Percentiles rank a stretch among this genome's conserved stretches.
phyloP scores from a whole-genome alignment of 2,113 vertebrate genomes.

The Rhagologus leucostigma region DNA sequence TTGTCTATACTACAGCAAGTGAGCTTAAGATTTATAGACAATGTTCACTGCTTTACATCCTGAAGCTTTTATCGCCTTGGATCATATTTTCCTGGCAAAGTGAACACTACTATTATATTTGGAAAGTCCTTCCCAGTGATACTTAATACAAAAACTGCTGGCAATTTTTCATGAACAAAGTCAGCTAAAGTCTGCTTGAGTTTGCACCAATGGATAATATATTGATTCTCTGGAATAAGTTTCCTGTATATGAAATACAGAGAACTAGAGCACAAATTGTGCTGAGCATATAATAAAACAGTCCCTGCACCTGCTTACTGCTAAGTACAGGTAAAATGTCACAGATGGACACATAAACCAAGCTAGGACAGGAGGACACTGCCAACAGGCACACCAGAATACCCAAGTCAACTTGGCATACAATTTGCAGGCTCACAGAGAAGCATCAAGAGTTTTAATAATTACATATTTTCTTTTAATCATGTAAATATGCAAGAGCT shows the following conservation, averaged over 20 bases:
- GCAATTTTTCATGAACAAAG: not conserved
- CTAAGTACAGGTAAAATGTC: not conserved
- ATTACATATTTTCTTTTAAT: not conserved
- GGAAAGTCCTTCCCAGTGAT: not conserved
- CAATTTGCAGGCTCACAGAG: not conserved
- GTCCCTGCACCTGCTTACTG: not conserved
- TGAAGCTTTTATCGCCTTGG: not conserved
- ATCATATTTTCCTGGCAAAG: not conserved
- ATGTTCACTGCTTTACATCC: not conserved
- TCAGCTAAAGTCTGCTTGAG: not conserved
- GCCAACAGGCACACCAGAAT: not conserved
- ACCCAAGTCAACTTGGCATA: not conserved
- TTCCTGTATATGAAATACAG: not conserved
- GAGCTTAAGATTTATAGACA: not conserved
- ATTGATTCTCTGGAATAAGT: not conserved
- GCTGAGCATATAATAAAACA: not conserved
- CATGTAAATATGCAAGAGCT: not conserved
- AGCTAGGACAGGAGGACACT: not conserved
- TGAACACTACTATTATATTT: not conserved
- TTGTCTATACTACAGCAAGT: not conserved
- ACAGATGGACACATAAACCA: not conserved
- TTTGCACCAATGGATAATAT: not conserved
- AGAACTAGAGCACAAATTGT: not conserved
- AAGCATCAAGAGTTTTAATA: not conserved
- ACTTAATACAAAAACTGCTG: not conserved